Evolutionary conservation across 2,797 vertebrate species (phyloP), one percentile per base, ranked within the genome.

Genomic region (Podarcis lilfordi): DNA sequence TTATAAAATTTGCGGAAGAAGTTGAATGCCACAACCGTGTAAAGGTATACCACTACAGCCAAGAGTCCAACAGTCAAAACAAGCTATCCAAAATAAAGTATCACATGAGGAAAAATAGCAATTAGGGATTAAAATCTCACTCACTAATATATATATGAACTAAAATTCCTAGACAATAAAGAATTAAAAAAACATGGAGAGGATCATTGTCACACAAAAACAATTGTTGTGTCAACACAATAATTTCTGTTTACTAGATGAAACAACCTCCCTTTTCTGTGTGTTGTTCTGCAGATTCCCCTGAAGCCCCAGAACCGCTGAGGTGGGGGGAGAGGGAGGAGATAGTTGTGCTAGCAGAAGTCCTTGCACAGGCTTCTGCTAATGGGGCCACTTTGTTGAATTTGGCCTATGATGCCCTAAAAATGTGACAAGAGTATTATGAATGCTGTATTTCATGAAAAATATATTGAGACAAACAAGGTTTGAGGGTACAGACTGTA

Each of bases 1-100:
- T 99, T 99, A 97, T 99, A 99, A 97, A 99, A 99, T 96, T 99
- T 99, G 90, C 99, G 98, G 96, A 99, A 99, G 96, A 99, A 99
- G 97, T 99, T 99, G 96, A 99, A 99, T 17, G 99, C 99, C 96
- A 99, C 99, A 91, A 99, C 99, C 0, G 99, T 99, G 95, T 99
- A 99, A 84, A 99, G 99, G 86, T 99, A 99, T 37, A 99, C 99
- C 9, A 99, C 99, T 1, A 99, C 99, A 0, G 98, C 99, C 10
- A 99, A 96, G 93, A 99, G 97, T 50, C 99, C 99, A 10, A 99
- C 99, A 0, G 99, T 99, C 83, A 99, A 94, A 90, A 98, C 98
- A 92, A 99, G 96, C 99, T 99, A 43, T 90, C 86, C 32, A 92
- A 68, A 77, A 0, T 29, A 82, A 89, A 81, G 75, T 59, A 13